Percentiles rank a stretch among this genome's conserved stretches.
phyloP scores from a whole-genome alignment of 2,797 vertebrate genomes.

The Enteromius trimaculatus region DNA sequence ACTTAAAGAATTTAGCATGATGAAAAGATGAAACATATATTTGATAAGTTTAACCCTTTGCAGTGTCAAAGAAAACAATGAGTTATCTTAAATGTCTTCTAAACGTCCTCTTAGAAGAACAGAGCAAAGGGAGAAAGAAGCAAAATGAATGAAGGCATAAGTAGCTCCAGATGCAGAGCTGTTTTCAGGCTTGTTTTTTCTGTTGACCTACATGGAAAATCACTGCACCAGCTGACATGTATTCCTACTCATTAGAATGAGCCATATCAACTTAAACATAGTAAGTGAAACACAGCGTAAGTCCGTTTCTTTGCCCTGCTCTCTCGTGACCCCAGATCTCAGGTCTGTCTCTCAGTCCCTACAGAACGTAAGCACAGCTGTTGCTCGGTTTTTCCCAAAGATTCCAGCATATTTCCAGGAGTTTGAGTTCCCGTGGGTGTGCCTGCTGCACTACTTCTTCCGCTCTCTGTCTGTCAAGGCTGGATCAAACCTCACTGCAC shows the following conservation, averaged over 20 bases:
- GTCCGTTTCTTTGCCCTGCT: background rate
- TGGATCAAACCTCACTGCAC: conserved; percentile 31
- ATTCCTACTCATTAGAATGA: conserved; percentile 7
- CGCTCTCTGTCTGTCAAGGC: conserved; percentile 21
- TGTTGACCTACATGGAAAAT: conserved; percentile 36
- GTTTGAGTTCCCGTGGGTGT: conserved; percentile 32
- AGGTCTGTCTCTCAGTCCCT: conserved; percentile 34
- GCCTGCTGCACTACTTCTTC: conserved; percentile 12
- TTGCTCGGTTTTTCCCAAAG: conserved; percentile 50
- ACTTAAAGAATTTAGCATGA: background rate
- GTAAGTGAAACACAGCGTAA: background rate
- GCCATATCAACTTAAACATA: conserved; percentile 11
- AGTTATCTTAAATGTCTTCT: background rate
- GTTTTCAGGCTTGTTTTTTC: background rate
- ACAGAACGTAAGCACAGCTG: conserved; percentile 50
- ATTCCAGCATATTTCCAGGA: conserved; percentile 47
- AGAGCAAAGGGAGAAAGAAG: background rate
- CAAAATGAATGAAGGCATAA: conserved; percentile 30
- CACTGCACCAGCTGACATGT: background rate
- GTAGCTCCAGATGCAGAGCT: conserved; percentile 34
- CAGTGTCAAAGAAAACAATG: background rate
- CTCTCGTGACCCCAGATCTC: conserved; percentile 23
- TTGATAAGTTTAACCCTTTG: background rate
- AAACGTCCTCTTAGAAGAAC: background rate
- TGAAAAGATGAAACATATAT: background rate